Evolutionary conservation across 2,797 vertebrate genomes (phyloP), one percentile per base, ranked within the genome.

Genomic region (Glyptemys insculpta): DNA sequence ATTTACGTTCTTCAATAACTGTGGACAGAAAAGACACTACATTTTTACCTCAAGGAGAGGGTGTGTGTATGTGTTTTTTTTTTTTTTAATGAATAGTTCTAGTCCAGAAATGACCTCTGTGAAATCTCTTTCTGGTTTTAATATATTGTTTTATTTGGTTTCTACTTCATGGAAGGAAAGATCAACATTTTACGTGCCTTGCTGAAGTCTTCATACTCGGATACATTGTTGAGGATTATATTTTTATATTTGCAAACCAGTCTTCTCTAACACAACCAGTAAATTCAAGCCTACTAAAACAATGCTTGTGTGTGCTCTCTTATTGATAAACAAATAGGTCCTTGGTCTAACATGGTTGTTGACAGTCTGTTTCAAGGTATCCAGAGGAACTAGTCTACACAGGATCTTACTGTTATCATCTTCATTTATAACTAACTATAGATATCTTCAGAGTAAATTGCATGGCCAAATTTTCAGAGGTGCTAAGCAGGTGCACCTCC

Each of bases 151-250:
- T 81, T 53, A 23, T 34, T 86, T 49, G 50, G 23, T 21, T 54
- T 54, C 54, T 54, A 54, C 25, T 2, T 2, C 59, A 25, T 16
- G 18, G 0, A 0, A 19, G n/a, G 81, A 31, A 37, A 27, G 19
- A 5, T 9, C 0, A 1, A 53, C 37, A 25, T 21, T 1, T 0
- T 1, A 18, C 4, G 4, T 2, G 25, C 57, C 4, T 34, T 52
- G 62, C 14, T 62, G 68, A 3, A 49, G 7, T 52, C 59, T 27
- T 52, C 3, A 4, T 31, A 2, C 44, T 72, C 34, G 44, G 62
- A 2, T 27, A 2, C 1, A 0, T 16, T 53, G n/a, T 52, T 7
- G 37, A 50, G 52, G 47, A 31, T 4, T 68, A 68, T 37, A 68
- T 68, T 37, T 68, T 37, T n/a, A 68, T 68, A 37, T 68, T 68